Conservation (phyloP, 2,113 vertebrate species). For the Xiphophorus maculatus region DNA sequence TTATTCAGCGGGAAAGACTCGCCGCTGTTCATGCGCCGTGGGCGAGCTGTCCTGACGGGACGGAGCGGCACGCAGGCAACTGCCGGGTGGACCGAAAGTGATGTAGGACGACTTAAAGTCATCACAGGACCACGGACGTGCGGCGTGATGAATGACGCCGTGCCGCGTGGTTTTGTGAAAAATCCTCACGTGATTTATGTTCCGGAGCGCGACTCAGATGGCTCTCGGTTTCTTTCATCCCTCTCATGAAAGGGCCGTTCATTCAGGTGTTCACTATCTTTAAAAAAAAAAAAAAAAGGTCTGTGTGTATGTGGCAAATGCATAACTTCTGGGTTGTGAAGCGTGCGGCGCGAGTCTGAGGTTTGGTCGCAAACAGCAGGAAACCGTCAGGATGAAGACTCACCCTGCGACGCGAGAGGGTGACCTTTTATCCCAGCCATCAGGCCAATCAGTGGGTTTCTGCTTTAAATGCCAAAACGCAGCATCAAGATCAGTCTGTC, state of each 20-base stretch:
- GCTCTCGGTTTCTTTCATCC: conserved; percentile 48
- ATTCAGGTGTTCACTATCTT: conserved; percentile 44
- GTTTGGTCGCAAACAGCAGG: conserved; percentile 28
- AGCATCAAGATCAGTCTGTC: conserved; percentile 5
- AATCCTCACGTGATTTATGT: conserved; percentile 48
- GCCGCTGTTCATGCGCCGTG: conserved; percentile 38
- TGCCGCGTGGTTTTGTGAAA: conserved; percentile 39
- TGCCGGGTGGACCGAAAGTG: conserved; percentile 29
- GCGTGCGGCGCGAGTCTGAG: conserved; percentile 20
- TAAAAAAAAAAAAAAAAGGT: conserved; percentile 28
- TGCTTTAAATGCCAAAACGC: conserved; percentile 38
- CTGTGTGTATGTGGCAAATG: conserved; percentile 24
- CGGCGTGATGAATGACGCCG: conserved; percentile 49
- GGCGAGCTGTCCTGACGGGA: conserved; percentile 56
- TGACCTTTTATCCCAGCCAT: conserved; percentile 50
- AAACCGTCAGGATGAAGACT: conserved; percentile 32
- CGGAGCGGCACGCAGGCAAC: conserved; percentile 62
- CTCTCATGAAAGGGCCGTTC: conserved; percentile 30
- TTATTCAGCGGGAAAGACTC: conserved; percentile 31
- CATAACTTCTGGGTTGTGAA: conserved; percentile 25
- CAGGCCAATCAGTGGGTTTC: conserved; percentile 29
- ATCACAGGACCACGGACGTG: conserved; percentile 35
- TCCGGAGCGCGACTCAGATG: conserved; percentile 20
- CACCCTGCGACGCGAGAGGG: conserved; percentile 29
- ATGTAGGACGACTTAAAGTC: conserved; percentile 45